Percentiles rank a stretch among this genome's conserved stretches.
These are phyloP conservation scores for Acrocephalus kingi DNA, from an alignment of 2,113 vertebrate species.

Conservation along the genomic window DNA sequence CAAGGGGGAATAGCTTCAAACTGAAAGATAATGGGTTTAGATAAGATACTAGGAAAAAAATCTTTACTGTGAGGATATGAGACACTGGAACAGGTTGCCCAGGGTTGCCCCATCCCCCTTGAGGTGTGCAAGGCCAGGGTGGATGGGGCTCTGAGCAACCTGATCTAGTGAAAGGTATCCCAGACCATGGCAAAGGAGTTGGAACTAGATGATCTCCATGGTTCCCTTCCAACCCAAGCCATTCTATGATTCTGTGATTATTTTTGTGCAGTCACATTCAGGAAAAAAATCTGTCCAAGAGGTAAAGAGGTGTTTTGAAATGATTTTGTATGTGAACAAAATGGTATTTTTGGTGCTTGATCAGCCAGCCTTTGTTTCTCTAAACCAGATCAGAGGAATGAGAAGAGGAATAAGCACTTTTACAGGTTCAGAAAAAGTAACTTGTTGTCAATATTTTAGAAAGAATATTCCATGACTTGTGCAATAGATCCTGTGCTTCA, in stretches of 20 bases:
- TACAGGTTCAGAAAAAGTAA: not conserved
- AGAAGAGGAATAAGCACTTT: not conserved
- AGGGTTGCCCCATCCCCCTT: not conserved
- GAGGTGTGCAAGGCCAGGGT: fast-evolving
- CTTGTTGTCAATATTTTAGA: not conserved
- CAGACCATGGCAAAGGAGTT: not conserved
- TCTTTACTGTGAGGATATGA: not conserved
- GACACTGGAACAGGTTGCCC: not conserved
- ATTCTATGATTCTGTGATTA: not conserved
- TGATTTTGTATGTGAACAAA: not conserved
- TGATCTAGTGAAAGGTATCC: not conserved
- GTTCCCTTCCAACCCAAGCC: not conserved
- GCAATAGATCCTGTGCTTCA: not conserved
- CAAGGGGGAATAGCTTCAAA: not conserved
- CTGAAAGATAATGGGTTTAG: not conserved
- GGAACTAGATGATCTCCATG: not conserved
- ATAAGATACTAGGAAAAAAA: not conserved
- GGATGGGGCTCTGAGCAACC: not conserved
- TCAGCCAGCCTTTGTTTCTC: not conserved
- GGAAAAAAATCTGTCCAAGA: not conserved
- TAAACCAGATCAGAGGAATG: not conserved
- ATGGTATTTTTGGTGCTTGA: not conserved
- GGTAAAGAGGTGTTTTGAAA: not conserved
- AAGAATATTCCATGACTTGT: not conserved
- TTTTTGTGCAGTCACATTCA: not conserved